These are phyloP conservation scores for Volucella inanis DNA, from an alignment of 2,888 invertebrate genomes.

Conservation along the genomic window DNA sequence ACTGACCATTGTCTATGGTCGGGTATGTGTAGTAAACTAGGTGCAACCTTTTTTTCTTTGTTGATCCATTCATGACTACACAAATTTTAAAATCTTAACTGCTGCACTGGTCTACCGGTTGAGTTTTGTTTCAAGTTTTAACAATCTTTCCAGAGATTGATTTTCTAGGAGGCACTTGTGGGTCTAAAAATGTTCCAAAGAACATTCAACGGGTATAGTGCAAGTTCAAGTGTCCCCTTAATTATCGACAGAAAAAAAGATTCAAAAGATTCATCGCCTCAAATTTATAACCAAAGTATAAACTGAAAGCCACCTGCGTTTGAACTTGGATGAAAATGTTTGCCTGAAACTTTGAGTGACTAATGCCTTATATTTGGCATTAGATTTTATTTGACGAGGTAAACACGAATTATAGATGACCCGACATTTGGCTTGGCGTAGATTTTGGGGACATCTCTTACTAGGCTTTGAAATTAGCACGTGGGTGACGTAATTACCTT, in stretches of 20 bases:
- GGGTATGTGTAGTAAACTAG: constrained; percentile 10
- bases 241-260: neutral
- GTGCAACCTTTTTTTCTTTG: neutral
- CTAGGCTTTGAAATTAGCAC: constrained; percentile 8
- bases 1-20: constrained; percentile 50
- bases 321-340: constrained; percentile 29
- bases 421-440: constrained; percentile 32
- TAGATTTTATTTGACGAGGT: neutral
- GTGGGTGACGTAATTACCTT: constrained; percentile 18
- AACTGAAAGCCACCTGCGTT: constrained; percentile 38
- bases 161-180: neutral
- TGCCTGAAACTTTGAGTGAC: constrained; percentile 5
- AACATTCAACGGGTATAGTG: neutral
- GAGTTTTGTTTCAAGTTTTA: constrained; percentile 13
- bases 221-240: neutral
- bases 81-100: neutral
- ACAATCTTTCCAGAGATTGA: neutral
- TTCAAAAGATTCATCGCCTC: constrained; percentile 7
- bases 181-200: neutral
- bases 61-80: constrained; percentile 22
- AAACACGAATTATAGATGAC: constrained; percentile 23
- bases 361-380: constrained; percentile 11
- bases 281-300: constrained; percentile 31
- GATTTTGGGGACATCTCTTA: neutral
- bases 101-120: constrained; percentile 3